phyloP scores from a whole-genome alignment of 2,113 vertebrate genomes.

The Heliornis fulica region DNA sequence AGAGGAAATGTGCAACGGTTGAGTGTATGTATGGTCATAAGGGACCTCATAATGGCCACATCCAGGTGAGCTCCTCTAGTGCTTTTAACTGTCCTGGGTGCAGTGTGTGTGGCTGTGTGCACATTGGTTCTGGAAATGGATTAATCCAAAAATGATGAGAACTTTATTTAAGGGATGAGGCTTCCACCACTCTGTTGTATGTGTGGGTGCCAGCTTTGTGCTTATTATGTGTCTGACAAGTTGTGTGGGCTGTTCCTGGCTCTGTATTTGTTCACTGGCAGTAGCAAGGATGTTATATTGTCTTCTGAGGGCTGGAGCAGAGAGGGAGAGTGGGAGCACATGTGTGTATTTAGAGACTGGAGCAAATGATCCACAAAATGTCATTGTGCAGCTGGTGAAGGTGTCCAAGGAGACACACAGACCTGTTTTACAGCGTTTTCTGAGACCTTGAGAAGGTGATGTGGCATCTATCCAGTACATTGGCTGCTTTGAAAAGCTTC shows the following conservation, averaged over 20 bases:
- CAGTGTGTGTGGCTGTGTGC: no score
- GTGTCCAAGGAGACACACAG: neutral
- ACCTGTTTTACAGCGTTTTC: neutral
- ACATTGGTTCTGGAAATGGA: neutral
- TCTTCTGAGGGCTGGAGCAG: neutral
- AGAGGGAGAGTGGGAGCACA: neutral
- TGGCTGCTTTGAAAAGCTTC: neutral
- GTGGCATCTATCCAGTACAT: neutral
- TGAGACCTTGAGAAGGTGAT: neutral
- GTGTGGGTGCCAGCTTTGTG: neutral
- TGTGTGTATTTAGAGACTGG: neutral
- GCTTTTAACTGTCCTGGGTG: neutral
- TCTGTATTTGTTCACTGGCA: neutral
- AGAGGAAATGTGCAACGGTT: conserved; percentile 86
- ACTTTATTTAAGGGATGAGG: neutral
- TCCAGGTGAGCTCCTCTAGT: conserved; percentile 81
- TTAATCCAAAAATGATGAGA: neutral
- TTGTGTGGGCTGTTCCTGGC: neutral
- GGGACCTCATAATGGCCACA: conserved; percentile 93
- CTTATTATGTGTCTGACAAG: neutral
- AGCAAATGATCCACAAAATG: neutral
- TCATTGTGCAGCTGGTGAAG: neutral
- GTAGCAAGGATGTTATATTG: neutral
- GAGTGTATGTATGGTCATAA: conserved; percentile 99
- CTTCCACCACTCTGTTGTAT: neutral